Evolutionary conservation across 2,888 invertebrate species (phyloP), one percentile per base, ranked within the genome.

Genomic region (Zele albiditarsus): DNA sequence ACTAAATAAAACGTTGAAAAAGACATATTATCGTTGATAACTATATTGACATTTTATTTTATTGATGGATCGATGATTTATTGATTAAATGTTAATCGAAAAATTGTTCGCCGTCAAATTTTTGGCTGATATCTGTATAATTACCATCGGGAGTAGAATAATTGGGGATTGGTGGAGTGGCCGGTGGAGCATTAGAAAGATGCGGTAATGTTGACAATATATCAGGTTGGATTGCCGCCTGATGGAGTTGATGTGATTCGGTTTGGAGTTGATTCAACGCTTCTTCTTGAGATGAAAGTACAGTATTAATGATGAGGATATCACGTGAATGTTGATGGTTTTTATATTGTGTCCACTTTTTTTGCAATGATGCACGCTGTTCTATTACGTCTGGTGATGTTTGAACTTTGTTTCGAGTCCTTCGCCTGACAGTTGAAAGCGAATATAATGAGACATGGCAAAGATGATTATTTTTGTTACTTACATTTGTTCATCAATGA

Each of bases 81-180:
- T 46, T 46, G 16, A 46, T 46, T 62, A 4, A 31, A 63, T 2
- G 1, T 71, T 58, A 33, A 58, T 28, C n/a, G 16, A 33, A 14
- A 14, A 63, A 5, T 25, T 79, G 65, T 76, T 86, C 86, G 53
- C 84, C 86, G 0, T 79, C 82, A 71, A 79, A 89, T 71, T 94
- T 95, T 88, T 93, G 95, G 0, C 96, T 93, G 38, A 95, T 90
- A 87, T 98, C 95, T 27, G 93, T 88, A 86, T 97, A 98, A 84
- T 98, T 97, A 53, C 99, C 99, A 90, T 99, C 98, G 0, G 96
- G 96, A 63, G 94, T 92, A 0, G 92, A 91, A 87, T 97, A 98
- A 78, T 93, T 91, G 84, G 93, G 91, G 75, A 97, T 95, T 0
- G 97, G 93, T 3, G 98, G 97, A 0, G 97, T 97, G 20, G 71